These are phyloP conservation scores for Lasaia peninsularis DNA, from an alignment of 1,140 invertebrate species.

Conservation along the genomic window DNA sequence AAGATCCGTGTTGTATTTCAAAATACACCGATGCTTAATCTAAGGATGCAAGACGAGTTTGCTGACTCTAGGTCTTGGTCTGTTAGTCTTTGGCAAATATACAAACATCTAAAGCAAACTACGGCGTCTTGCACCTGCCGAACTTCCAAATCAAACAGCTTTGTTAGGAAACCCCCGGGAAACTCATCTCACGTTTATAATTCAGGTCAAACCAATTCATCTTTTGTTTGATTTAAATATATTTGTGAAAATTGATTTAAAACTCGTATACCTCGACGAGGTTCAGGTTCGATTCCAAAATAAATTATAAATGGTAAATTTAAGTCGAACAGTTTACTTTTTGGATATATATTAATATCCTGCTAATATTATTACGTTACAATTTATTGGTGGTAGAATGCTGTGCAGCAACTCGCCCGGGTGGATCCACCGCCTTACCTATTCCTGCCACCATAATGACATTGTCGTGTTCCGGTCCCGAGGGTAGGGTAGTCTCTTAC, in stretches of 20 bases:
- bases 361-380: too few species aligned
- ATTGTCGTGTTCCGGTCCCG: too few species aligned
- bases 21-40: constrained; percentile 39
- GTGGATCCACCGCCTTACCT: too few species aligned
- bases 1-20: neutral
- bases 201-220: constrained; percentile 21
- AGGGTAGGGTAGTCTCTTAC: too few species aligned
- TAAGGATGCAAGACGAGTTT: constrained; percentile 37
- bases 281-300: too few species aligned
- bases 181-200: constrained; percentile 22
- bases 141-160: constrained; percentile 33
- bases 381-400: too few species aligned
- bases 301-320: too few species aligned
- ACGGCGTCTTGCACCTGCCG: constrained; percentile 43
- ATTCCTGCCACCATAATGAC: too few species aligned
- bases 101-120: constrained; percentile 45
- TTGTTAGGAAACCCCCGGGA: constrained; percentile 21
- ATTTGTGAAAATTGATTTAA: neutral
- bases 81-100: constrained; percentile 44
- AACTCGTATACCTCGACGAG: too few species aligned
- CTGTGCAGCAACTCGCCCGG: too few species aligned
- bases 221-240: neutral
- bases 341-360: too few species aligned
- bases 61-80: constrained; percentile 45
- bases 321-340: too few species aligned